Percentiles rank a stretch among this genome's conserved stretches.
Evolutionary conservation across 2,797 vertebrate genomes (phyloP).

Genomic region (Xenentodon cancila): DNA sequence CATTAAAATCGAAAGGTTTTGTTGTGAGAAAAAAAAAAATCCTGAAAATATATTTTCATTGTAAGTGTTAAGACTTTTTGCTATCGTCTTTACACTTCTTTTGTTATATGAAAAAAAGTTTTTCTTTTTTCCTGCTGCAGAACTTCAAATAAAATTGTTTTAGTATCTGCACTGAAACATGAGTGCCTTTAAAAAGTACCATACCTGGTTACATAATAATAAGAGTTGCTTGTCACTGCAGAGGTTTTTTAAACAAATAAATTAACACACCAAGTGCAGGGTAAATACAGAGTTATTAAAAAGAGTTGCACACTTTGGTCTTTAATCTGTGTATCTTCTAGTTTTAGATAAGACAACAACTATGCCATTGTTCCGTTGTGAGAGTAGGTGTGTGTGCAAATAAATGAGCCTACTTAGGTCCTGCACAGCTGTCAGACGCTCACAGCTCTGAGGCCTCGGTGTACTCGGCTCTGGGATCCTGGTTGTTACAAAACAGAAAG

Average conservation of each 20-base stretch:
- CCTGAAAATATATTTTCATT: too few species aligned
- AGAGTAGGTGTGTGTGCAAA: slow-evolving; percentile 6
- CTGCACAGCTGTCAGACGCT: slow-evolving; percentile 48
- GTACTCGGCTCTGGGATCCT: slow-evolving; percentile 37
- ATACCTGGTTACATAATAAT: slow-evolving; percentile 2
- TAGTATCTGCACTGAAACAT: neutral
- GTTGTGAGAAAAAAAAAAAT: too few species aligned
- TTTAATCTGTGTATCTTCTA: neutral
- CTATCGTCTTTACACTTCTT: too few species aligned
- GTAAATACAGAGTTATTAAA: slow-evolving; percentile 4
- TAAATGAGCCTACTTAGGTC: slow-evolving; percentile 25
- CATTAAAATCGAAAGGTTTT: too few species aligned
- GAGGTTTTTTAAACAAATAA: neutral
- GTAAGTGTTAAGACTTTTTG: too few species aligned
- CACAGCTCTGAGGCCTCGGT: slow-evolving; percentile 36
- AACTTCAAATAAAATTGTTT: neutral
- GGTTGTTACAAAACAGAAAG: slow-evolving; percentile 26
- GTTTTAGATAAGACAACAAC: slow-evolving; percentile 11
- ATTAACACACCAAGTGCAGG: neutral
- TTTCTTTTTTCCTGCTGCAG: too few species aligned
- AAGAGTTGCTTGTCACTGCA: neutral
- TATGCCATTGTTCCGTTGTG: slow-evolving; percentile 2
- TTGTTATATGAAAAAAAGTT: too few species aligned
- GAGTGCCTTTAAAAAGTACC: neutral
- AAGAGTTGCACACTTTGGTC: neutral